These are phyloP conservation scores for Rattus norvegicus DNA, from an alignment of 2,113 vertebrate species.

Conservation along the genomic window GRCr8 NC_086037.1:30810501-30811000, in stretches of 20 bases:
- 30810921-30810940: slow-evolving; percentile 11
- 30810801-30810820: slow-evolving; percentile 32
- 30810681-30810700: slow-evolving; percentile 53
- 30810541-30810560: slow-evolving; percentile 20
- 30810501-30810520: not conserved
- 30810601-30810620: slow-evolving; percentile 5
- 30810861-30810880: slow-evolving; percentile 92
- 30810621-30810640: not conserved
- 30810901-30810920: slow-evolving; percentile 88
- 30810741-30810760: not conserved
- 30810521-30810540: not conserved
- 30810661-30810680: not conserved
- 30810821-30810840: not conserved
- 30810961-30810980: not conserved
- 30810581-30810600: not conserved
- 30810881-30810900: slow-evolving; percentile 99
- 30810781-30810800: not conserved
- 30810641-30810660: slow-evolving; percentile 51
- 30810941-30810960: not conserved
- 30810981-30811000: not conserved
- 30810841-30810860: slow-evolving; percentile 62
- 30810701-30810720: slow-evolving; percentile 53
- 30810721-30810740: slow-evolving; percentile 53
- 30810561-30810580: not conserved
- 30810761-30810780: not conserved